phyloP scores from a whole-genome alignment of 2,113 vertebrate species.

The Passer montanus region DNA sequence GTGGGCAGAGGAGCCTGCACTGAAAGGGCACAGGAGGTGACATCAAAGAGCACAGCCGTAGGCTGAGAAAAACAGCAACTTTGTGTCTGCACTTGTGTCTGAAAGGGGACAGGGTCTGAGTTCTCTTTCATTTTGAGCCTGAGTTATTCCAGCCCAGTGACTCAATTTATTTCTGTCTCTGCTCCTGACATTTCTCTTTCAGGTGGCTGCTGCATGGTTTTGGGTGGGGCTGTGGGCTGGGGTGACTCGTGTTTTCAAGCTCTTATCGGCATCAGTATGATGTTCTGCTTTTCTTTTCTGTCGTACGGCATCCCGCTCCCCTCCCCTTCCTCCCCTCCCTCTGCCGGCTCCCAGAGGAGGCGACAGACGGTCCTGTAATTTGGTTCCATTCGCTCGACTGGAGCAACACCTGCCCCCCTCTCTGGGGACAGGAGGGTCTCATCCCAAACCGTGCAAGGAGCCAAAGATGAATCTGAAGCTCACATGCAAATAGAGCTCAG shows the following conservation, averaged over 20 bases:
- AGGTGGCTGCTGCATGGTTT: slow-evolving; percentile 51
- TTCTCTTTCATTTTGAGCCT: slow-evolving; percentile 21
- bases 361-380: slow-evolving; percentile 92
- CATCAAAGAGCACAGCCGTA: neutral
- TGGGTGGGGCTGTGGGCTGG: slow-evolving; percentile 50
- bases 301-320: slow-evolving; percentile 43
- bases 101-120: neutral
- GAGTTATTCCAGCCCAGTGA: neutral
- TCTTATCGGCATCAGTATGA: slow-evolving; percentile 40
- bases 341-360: slow-evolving; percentile 95
- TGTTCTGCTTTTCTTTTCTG: slow-evolving; percentile 61
- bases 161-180: slow-evolving; percentile 31
- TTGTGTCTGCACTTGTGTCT: neutral
- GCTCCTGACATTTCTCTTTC: slow-evolving; percentile 43
- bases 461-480: slow-evolving; percentile 77
- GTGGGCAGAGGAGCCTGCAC: neutral
- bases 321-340: slow-evolving; percentile 75
- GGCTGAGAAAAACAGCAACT: neutral
- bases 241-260: slow-evolving; percentile 56
- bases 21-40: neutral
- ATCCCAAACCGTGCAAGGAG: slow-evolving; percentile 76
- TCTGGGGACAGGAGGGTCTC: slow-evolving; percentile 83
- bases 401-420: slow-evolving; percentile 99
- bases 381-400: slow-evolving; percentile 99
- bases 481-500: slow-evolving; percentile 67